A percentile compares a stretch with the other conserved stretches of the same genome.
phyloP scores from a whole-genome alignment of 2,888 invertebrate genomes.

The Amblyjoppa proteus region DNA sequence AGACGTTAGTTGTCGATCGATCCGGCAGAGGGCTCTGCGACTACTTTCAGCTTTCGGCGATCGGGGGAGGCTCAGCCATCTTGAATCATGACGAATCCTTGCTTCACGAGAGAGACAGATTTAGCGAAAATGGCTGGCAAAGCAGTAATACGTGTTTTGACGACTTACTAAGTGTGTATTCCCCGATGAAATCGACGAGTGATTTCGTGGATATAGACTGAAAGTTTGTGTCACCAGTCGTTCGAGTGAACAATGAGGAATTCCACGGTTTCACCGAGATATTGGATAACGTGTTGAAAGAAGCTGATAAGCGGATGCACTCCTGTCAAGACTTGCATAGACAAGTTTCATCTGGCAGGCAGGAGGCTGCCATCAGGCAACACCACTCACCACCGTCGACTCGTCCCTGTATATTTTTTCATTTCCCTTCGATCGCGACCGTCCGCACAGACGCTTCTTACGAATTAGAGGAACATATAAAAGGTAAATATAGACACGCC shows the following conservation, averaged over 20 bases:
- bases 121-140: constrained; percentile 78
- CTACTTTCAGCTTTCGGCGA: background rate
- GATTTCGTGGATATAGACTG: constrained; percentile 10
- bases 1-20: background rate
- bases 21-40: constrained; percentile 4
- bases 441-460: background rate
- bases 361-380: constrained; percentile 69
- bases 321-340: constrained; percentile 73
- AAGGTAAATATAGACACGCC: constrained; percentile 59
- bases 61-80: constrained; percentile 31
- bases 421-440: background rate
- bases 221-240: background rate
- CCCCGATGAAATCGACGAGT: constrained; percentile 8
- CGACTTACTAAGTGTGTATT: constrained; percentile 67
- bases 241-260: background rate
- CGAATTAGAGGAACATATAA: constrained; percentile 4
- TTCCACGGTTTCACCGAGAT: background rate
- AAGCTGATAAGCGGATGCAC: constrained; percentile 49
- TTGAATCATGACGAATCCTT: constrained; percentile 47
- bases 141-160: constrained; percentile 77
- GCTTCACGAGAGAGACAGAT: constrained; percentile 45
- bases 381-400: constrained; percentile 10
- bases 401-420: background rate
- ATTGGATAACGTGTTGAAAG: constrained; percentile 40
- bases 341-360: constrained; percentile 70